phyloP scores from a whole-genome alignment of 2,113 vertebrate genomes.

The Tragulus kanchil region DNA sequence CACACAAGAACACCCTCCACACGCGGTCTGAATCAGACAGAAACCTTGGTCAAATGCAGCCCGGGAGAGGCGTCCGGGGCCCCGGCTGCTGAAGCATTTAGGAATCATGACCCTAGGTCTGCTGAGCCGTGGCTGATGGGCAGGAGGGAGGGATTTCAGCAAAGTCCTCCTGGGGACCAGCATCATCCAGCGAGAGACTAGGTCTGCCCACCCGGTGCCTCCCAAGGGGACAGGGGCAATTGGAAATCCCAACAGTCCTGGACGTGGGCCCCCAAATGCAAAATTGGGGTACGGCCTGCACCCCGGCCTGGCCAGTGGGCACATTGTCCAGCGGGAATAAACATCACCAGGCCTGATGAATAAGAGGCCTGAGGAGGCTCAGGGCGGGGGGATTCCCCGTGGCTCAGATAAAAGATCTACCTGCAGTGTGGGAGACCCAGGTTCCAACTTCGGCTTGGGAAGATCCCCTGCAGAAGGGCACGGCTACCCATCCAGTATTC shows the following conservation, averaged over 20 bases:
- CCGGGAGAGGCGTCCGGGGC: no score
- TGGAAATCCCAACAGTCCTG: rapidly evolving
- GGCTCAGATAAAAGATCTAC: no score
- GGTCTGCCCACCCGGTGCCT: rapidly evolving
- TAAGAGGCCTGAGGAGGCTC: background rate
- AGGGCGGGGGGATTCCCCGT: background rate
- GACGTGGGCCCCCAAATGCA: background rate
- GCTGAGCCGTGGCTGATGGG: rapidly evolving
- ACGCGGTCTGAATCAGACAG: no score
- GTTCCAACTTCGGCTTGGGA: no score
- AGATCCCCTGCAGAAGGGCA: no score
- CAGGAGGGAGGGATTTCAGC: background rate
- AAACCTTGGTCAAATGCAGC: no score
- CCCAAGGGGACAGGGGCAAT: background rate
- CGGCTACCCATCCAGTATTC: no score
- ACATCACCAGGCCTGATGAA: background rate
- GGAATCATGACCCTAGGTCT: background rate
- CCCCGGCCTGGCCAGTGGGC: rapidly evolving
- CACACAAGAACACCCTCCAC: background rate
- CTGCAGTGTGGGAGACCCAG: no score
- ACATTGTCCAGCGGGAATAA: no score
- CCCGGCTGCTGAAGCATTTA: no score
- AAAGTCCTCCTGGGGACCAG: background rate
- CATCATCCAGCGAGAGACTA: rapidly evolving
- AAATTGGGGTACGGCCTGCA: background rate